phyloP scores from a whole-genome alignment of 2,797 vertebrate genomes.

The Hoplostethus atlanticus region DNA sequence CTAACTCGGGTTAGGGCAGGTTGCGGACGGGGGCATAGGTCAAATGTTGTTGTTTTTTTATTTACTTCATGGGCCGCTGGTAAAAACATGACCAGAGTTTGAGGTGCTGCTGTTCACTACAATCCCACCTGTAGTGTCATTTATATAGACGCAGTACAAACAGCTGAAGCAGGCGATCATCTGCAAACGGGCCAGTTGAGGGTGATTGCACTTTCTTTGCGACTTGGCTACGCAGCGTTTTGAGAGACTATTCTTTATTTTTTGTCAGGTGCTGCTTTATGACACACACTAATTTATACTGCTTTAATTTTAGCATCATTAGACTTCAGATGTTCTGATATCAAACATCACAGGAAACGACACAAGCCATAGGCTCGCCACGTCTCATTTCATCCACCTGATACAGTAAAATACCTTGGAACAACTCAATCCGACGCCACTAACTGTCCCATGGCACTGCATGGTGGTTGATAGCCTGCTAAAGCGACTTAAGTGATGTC shows the following conservation, averaged over 20 bases:
- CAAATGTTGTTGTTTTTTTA: background rate
- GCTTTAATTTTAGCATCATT: background rate
- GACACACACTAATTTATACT: constrained; percentile 20
- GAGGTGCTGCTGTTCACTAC: constrained; percentile 23
- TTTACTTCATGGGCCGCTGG: constrained; percentile 1
- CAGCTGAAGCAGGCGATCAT: constrained; percentile 13
- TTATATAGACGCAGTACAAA: background rate
- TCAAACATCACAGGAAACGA: background rate
- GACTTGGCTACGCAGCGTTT: constrained; percentile 6
- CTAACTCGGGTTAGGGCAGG: background rate
- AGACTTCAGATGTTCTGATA: background rate
- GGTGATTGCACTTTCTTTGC: constrained; percentile 26
- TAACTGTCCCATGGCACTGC: constrained; percentile 29
- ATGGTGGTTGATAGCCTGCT: constrained; percentile 20
- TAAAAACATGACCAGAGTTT: constrained; percentile 17
- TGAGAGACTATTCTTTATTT: background rate
- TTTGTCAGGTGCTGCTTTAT: constrained; percentile 12
- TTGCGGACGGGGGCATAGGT: constrained; percentile 18
- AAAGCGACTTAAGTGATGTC: constrained; percentile 43
- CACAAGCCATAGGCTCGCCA: constrained; percentile 1
- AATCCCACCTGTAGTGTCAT: constrained; percentile 2
- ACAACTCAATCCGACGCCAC: constrained; percentile 24
- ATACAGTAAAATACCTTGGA: background rate
- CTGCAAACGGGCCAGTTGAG: constrained; percentile 1
- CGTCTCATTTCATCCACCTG: background rate